Percentiles rank a stretch among this genome's conserved stretches.
Conservation (phyloP, 2,888 invertebrate genomes). For the Idaea straminata region DNA sequence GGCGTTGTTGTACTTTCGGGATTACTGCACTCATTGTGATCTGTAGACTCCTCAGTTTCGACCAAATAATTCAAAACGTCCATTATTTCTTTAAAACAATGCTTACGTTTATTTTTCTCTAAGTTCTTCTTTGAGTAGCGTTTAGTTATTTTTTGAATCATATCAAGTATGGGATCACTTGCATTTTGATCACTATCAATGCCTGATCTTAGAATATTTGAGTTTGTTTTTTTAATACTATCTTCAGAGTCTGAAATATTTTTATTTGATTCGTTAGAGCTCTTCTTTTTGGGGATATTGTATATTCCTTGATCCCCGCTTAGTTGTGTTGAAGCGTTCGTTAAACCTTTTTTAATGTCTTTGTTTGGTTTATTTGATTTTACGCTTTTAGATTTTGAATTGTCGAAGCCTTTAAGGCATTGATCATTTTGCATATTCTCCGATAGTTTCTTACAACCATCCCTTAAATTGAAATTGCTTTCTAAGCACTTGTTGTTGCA, state of each 20-base stretch:
- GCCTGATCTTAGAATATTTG: background rate
- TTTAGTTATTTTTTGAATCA: slow-evolving; percentile 66
- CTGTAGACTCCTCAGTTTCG: slow-evolving; percentile 62
- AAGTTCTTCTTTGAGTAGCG: slow-evolving; percentile 65
- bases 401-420: background rate
- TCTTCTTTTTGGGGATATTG: too few species aligned
- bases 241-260: background rate
- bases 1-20: slow-evolving; percentile 18
- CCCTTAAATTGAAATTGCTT: background rate
- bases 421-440: background rate
- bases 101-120: slow-evolving; percentile 57
- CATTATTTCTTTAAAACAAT: slow-evolving; percentile 69
- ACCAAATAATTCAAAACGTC: slow-evolving; percentile 63
- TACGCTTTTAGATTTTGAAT: too few species aligned
- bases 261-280: background rate
- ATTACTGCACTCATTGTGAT: slow-evolving; percentile 29
- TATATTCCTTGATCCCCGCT: too few species aligned
- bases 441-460: background rate
- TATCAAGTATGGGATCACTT: slow-evolving; percentile 52
- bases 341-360: too few species aligned
- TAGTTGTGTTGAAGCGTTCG: too few species aligned
- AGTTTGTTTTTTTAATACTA: background rate
- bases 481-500: background rate
- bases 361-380: too few species aligned
- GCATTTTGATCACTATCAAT: slow-evolving; percentile 12